Conservation (phyloP, 2,113 vertebrate genomes). For the Canis aureus region DNA sequence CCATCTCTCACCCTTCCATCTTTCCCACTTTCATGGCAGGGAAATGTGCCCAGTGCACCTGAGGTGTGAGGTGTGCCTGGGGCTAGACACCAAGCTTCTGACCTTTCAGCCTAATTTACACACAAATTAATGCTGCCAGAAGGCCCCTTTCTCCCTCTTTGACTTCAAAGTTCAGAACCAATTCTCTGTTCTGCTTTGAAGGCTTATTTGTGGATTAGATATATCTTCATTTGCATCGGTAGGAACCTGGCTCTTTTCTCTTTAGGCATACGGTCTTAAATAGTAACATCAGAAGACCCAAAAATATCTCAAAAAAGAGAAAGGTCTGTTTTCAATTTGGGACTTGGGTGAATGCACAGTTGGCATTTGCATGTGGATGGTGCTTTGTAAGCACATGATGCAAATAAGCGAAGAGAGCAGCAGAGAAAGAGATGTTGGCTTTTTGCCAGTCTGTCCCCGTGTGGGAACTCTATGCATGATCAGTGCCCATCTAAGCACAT, state of each 20-base stretch:
- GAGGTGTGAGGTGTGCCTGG: background rate
- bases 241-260: conserved; percentile 23
- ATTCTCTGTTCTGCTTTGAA: background rate
- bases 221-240: background rate
- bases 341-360: conserved; percentile 40
- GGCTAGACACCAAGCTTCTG: background rate
- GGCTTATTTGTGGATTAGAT: conserved; percentile 25
- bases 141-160: background rate
- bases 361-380: background rate
- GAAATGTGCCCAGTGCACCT: background rate
- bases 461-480: background rate
- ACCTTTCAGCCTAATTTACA: background rate
- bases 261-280: conserved; percentile 37
- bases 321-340: background rate
- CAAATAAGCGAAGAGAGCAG: conserved; percentile 23
- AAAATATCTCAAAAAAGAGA: conserved; percentile 37
- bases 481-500: background rate
- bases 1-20: background rate
- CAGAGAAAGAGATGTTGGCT: background rate
- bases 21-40: background rate
- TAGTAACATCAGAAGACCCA: background rate
- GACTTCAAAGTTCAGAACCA: background rate
- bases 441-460: background rate
- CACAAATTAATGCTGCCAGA: background rate
- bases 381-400: background rate